Percentiles rank a stretch among this genome's conserved stretches.
These are phyloP conservation scores for Otus sunia DNA, from an alignment of 2,113 vertebrate species.

Conservation along the genomic window DNA sequence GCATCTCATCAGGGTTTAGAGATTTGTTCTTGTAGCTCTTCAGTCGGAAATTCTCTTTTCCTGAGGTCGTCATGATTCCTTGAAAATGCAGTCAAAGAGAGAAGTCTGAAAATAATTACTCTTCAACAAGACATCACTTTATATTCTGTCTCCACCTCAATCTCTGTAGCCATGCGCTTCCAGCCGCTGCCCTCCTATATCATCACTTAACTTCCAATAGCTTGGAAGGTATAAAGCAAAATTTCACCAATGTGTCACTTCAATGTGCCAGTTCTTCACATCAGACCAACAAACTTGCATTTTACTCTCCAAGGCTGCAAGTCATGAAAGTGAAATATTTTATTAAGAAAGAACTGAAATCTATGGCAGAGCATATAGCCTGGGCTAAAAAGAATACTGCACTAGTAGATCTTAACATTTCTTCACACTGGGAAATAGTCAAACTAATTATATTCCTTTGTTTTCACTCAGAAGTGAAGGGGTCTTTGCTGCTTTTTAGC, in stretches of 20 bases:
- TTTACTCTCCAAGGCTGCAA: not conserved
- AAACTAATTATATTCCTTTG: not conserved
- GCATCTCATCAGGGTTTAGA: conserved; percentile 96
- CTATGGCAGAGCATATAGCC: not conserved
- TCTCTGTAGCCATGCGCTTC: not conserved
- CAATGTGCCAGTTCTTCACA: not conserved
- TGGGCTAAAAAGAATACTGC: not conserved
- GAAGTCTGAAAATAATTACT: not conserved
- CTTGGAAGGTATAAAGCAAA: not conserved
- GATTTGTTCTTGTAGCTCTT: conserved; percentile 99
- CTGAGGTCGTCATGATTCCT: conserved; percentile 91
- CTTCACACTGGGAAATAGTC: not conserved
- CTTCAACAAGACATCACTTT: not conserved
- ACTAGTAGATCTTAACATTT: not conserved
- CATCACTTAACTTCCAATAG: not conserved
- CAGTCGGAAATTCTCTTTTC: conserved; percentile 95
- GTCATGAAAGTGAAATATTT: not conserved
- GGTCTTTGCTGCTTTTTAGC: not conserved
- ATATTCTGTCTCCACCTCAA: not conserved
- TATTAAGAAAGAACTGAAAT: not conserved
- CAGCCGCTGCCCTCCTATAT: not conserved
- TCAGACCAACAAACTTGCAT: not conserved
- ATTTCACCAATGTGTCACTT: not conserved
- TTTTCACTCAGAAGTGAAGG: not conserved
- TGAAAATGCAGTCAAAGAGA: not conserved